These are phyloP conservation scores for Cynaeus angustus DNA, from an alignment of 2,888 invertebrate genomes.

Conservation along the genomic window DNA sequence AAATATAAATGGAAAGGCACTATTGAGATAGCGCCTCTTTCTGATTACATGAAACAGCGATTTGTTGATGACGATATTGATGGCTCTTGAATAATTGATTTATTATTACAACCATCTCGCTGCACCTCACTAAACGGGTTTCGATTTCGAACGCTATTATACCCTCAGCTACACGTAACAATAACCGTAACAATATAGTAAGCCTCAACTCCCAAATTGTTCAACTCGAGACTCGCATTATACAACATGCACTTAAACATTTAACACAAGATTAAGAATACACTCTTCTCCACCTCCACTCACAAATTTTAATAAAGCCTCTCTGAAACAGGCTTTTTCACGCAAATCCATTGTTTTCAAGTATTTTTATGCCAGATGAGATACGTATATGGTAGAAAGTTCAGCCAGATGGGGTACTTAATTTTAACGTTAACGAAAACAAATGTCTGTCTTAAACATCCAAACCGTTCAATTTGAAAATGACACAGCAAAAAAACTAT, in stretches of 20 bases:
- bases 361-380: too few species aligned
- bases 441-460: conserved; percentile 5
- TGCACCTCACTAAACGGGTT: conserved; percentile 40
- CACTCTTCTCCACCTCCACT: conserved; percentile 4
- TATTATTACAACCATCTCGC: conserved; percentile 39
- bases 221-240: conserved; percentile 19
- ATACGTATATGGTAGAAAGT: too few species aligned
- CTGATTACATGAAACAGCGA: conserved; percentile 47
- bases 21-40: conserved; percentile 41
- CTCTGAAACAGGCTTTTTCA: not conserved
- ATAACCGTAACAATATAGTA: conserved; percentile 43
- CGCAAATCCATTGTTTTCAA: not conserved
- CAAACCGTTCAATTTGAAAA: conserved; percentile 3
- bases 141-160: conserved; percentile 34
- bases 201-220: conserved; percentile 31
- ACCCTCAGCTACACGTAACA: conserved; percentile 40
- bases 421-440: too few species aligned
- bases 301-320: conserved; percentile 30
- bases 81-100: conserved; percentile 42
- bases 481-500: too few species aligned
- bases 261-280: conserved; percentile 25
- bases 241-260: conserved; percentile 18
- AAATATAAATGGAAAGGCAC: conserved; percentile 49
- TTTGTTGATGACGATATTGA: conserved; percentile 49
- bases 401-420: too few species aligned